Percentiles rank a stretch among this genome's conserved stretches.
Evolutionary conservation across 1,140 invertebrate species (phyloP).

Genomic region (Chelonus insularis): DNA sequence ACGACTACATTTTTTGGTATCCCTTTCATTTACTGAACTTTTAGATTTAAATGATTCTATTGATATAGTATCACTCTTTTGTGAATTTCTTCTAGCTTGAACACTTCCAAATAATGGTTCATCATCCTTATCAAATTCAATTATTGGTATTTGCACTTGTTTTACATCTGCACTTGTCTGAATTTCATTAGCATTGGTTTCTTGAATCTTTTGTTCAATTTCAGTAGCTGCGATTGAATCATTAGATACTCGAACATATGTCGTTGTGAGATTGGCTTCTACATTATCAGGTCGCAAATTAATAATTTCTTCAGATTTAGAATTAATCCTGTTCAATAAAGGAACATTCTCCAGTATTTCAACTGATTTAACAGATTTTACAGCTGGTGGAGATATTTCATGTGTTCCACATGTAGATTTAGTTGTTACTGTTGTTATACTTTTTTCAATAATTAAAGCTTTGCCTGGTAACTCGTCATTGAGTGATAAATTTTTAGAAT

Average conservation of each 20-base stretch:
- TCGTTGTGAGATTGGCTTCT: slow-evolving; percentile 49
- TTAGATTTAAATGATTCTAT: no score
- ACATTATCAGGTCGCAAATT: slow-evolving; percentile 47
- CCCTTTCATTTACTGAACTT: no score
- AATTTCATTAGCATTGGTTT: no score
- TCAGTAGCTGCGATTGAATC: slow-evolving; percentile 21
- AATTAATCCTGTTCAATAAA: slow-evolving; percentile 31
- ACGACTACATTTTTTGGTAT: background rate
- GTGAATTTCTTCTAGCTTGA: slow-evolving; percentile 42
- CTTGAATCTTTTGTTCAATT: no score
- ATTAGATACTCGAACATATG: slow-evolving; percentile 40
- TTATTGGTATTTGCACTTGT: background rate
- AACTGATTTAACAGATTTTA: slow-evolving; percentile 36
- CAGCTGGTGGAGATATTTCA: slow-evolving; percentile 28
- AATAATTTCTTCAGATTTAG: slow-evolving; percentile 42
- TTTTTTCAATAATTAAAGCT: slow-evolving; percentile 39
- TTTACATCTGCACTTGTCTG: no score
- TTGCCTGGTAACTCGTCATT: slow-evolving; percentile 21
- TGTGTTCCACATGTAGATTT: slow-evolving; percentile 29
- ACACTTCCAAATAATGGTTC: slow-evolving; percentile 53
- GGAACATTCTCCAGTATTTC: slow-evolving; percentile 41
- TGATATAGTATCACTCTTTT: background rate
- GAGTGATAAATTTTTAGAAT: background rate
- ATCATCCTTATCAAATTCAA: slow-evolving; percentile 4
- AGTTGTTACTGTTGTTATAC: slow-evolving; percentile 34